Conservation (phyloP, 2,888 invertebrate species). For the Coelogynopora nodosa region DNA sequence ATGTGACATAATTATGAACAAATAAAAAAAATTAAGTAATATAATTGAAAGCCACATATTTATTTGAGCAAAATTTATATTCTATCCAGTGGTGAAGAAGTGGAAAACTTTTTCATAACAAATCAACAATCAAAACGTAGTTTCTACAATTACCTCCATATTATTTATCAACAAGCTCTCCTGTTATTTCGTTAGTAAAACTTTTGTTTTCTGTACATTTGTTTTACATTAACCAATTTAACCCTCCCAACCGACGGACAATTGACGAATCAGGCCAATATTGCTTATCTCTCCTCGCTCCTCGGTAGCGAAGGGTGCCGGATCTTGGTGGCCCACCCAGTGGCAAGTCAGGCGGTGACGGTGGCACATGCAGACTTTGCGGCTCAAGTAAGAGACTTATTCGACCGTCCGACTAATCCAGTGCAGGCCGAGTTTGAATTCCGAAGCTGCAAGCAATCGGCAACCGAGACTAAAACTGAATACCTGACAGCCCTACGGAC, state of each 20-base stretch:
- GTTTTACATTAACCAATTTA: background rate
- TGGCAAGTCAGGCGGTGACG: background rate
- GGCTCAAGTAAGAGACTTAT: background rate
- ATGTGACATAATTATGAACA: too few relatives aligned
- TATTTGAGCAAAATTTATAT: too few relatives aligned
- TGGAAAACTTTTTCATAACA: too few relatives aligned
- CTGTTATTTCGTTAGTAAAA: too few relatives aligned
- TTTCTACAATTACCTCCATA: too few relatives aligned
- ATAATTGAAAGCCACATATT: too few relatives aligned
- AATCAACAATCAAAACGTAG: too few relatives aligned
- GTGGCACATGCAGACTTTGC: background rate
- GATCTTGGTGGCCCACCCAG: background rate
- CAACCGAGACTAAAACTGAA: background rate
- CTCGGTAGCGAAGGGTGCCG: conserved; percentile 29
- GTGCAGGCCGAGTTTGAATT: conserved; percentile 26
- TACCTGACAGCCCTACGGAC: conserved; percentile 36
- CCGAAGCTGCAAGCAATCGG: background rate
- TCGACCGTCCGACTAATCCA: conserved; percentile 13
- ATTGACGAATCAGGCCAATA: conserved; percentile 19
- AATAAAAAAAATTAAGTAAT: too few relatives aligned
- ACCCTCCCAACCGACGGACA: conserved; percentile 32
- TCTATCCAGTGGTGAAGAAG: too few relatives aligned
- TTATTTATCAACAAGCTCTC: too few relatives aligned
- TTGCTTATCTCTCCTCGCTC: background rate
- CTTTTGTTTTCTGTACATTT: background rate